These are phyloP conservation scores for Muricea muricata DNA, from an alignment of 92 coral and sea anemone species.

Conservation along the genomic window DNA sequence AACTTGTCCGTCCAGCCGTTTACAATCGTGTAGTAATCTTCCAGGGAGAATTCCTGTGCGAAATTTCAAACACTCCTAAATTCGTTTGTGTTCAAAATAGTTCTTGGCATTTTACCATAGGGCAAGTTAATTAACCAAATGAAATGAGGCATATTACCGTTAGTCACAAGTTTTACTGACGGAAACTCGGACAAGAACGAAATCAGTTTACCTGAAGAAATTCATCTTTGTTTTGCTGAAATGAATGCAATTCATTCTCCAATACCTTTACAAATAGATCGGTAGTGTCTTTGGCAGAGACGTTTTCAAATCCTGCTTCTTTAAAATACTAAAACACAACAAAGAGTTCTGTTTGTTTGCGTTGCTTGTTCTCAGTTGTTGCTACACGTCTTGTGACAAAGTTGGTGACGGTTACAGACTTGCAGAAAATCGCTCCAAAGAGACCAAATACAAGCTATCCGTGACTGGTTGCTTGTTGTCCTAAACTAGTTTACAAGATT, in stretches of 20 bases:
- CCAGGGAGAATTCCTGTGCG: slow-evolving; percentile 31
- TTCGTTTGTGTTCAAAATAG: too few species aligned
- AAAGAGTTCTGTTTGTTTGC: too few species aligned
- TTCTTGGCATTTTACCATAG: too few species aligned
- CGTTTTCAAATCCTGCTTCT: slow-evolving; percentile 42
- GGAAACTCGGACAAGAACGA: background rate
- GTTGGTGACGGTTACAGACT: too few species aligned
- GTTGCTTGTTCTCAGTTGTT: too few species aligned
- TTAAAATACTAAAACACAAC: slow-evolving; percentile 8
- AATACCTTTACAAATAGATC: slow-evolving; percentile 24
- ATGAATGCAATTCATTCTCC: slow-evolving; percentile 20
- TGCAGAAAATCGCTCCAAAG: too few species aligned
- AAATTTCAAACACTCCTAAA: background rate
- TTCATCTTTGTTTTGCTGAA: slow-evolving; percentile 25
- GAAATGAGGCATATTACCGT: background rate
- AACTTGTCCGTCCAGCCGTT: slow-evolving; percentile 45
- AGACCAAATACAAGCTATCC: too few species aligned
- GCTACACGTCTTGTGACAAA: too few species aligned
- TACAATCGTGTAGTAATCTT: slow-evolving; percentile 47
- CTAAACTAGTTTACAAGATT: background rate
- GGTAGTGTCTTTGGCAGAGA: slow-evolving; percentile 11
- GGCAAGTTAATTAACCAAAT: background rate
- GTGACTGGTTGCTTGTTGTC: too few species aligned
- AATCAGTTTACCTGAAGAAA: slow-evolving; percentile 43
- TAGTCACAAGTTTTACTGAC: background rate